phyloP scores from a whole-genome alignment of 30 jellyfish, hydroid and myxozoan species.

The Mastigias papua region DNA sequence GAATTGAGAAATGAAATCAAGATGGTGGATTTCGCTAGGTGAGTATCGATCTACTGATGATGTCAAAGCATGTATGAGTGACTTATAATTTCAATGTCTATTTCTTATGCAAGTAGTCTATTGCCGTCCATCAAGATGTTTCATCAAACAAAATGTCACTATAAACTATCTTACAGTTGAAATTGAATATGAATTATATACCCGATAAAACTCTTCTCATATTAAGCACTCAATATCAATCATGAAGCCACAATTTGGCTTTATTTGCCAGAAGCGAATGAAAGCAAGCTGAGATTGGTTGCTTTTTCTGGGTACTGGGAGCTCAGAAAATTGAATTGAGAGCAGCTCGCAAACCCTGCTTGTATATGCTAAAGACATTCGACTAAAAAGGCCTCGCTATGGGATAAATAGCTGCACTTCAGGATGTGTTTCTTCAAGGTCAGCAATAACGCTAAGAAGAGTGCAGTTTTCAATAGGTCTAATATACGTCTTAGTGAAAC shows the following conservation, averaged over 20 bases:
- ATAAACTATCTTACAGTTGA: no score
- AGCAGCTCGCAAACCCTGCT: conserved; percentile 29
- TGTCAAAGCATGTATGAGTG: background rate
- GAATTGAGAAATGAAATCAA: background rate
- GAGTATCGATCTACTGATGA: background rate
- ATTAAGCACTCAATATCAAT: no score
- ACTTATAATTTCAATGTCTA: background rate
- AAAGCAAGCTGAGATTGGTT: background rate
- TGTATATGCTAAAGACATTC: conserved; percentile 27
- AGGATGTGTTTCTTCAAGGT: conserved; percentile 13
- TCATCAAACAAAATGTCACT: no score
- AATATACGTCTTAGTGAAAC: background rate
- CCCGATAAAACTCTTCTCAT: no score
- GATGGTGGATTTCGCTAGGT: background rate
- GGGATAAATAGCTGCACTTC: conserved; percentile 13
- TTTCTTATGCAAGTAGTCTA: no score
- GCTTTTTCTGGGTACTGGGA: background rate
- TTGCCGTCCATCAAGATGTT: no score
- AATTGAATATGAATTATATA: no score
- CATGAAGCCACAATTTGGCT: no score
- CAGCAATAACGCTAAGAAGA: conserved; percentile 1
- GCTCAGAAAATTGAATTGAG: conserved; percentile 11
- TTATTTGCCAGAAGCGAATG: no score
- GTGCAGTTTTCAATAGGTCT: conserved; percentile 18
- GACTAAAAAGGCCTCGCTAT: conserved; percentile 23